Percentiles rank a stretch among this genome's conserved stretches.
phyloP scores from a whole-genome alignment of 1,140 invertebrate species.

The Sarcophaga bullata region DNA sequence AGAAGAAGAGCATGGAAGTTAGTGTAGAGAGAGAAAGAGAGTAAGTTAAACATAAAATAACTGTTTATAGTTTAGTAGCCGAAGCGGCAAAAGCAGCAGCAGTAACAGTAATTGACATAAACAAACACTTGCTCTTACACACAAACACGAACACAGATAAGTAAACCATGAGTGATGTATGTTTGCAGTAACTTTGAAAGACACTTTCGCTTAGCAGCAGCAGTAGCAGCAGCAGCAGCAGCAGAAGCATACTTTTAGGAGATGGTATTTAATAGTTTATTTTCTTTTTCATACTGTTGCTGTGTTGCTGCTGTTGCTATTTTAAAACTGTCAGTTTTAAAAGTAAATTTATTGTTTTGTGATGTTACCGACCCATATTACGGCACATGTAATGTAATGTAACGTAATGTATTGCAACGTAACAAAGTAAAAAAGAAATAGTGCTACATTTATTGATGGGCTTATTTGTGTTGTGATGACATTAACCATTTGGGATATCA shows the following conservation, averaged over 20 bases:
- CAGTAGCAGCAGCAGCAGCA: not conserved
- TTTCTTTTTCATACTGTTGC: not conserved
- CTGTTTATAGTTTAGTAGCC: no score
- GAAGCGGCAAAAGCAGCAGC: no score
- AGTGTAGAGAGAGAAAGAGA: no score
- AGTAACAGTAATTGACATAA: no score
- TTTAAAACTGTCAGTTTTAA: slow-evolving; percentile 25
- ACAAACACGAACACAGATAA: no score
- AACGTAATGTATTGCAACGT: no score
- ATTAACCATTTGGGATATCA: slow-evolving; percentile 26
- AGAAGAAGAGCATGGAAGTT: no score
- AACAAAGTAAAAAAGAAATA: not conserved
- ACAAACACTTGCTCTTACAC: no score
- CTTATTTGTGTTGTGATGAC: slow-evolving; percentile 19
- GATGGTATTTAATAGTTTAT: slow-evolving; percentile 10
- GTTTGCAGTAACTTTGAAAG: not conserved
- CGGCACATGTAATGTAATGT: no score
- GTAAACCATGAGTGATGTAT: not conserved
- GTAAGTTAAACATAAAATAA: no score
- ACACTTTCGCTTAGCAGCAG: not conserved
- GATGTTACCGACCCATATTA: not conserved
- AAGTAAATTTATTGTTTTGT: slow-evolving; percentile 34
- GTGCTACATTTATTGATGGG: slow-evolving; percentile 31
- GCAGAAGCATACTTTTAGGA: not conserved
- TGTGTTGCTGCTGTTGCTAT: not conserved